These are phyloP conservation scores for Galemys pyrenaicus DNA, from an alignment of 2,113 vertebrate species.

Conservation along the genomic window DNA sequence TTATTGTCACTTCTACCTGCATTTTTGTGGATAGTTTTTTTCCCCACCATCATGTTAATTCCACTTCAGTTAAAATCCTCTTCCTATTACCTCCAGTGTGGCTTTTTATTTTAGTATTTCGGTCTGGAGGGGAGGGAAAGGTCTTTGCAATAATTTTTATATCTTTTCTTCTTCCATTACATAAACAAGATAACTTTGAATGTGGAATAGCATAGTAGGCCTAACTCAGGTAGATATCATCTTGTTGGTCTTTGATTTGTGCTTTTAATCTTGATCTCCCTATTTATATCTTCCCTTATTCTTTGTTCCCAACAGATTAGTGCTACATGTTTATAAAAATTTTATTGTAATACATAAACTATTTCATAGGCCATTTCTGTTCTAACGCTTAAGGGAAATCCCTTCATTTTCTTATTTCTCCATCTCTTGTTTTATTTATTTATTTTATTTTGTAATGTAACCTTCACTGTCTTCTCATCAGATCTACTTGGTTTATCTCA, in stretches of 20 bases:
- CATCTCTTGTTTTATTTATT: too few species aligned
- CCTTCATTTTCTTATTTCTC: neutral
- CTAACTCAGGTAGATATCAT: neutral
- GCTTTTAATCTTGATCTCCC: neutral
- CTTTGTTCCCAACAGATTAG: neutral
- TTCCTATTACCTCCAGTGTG: neutral
- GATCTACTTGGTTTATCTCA: neutral
- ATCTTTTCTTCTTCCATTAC: neutral
- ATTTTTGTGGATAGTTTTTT: neutral
- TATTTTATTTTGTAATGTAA: neutral
- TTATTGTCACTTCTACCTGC: neutral
- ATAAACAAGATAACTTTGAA: neutral
- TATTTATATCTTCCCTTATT: neutral
- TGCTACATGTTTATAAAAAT: neutral
- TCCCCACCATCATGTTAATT: neutral
- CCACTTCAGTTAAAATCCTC: neutral
- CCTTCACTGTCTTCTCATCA: neutral
- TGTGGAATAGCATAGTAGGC: neutral
- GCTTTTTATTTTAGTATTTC: neutral
- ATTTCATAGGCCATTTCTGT: neutral
- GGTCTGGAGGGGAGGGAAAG: fast-evolving
- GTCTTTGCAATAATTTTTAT: neutral
- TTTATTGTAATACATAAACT: neutral
- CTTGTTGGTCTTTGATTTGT: neutral
- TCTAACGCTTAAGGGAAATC: neutral